A percentile compares a stretch with the other conserved stretches of the same genome.
These are phyloP conservation scores for Trachymyrmex septentrionalis DNA, from an alignment of 1,140 invertebrate genomes.

Conservation along the genomic window DNA sequence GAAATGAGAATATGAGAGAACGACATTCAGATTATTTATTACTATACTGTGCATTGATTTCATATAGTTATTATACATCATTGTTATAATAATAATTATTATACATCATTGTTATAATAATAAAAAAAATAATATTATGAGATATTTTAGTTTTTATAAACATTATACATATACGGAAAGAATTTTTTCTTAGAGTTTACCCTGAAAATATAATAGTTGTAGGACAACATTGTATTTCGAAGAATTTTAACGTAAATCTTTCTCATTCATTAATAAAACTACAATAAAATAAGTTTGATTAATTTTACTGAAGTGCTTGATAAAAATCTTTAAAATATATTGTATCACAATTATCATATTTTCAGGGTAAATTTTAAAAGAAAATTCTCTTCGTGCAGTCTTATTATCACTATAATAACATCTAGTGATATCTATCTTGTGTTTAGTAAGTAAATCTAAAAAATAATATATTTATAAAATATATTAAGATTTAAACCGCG, in stretches of 20 bases:
- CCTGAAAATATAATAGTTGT: no score
- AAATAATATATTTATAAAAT: background rate
- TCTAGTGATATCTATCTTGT: background rate
- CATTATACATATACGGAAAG: background rate
- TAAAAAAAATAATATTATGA: background rate
- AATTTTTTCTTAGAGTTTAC: no score
- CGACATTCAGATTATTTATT: background rate
- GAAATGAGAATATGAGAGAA: background rate
- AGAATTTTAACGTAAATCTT: no score
- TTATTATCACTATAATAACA: background rate
- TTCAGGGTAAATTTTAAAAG: no score
- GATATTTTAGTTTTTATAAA: conserved; percentile 10
- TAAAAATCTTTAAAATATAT: no score
- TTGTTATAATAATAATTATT: background rate
- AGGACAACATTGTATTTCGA: no score
- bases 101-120: background rate
- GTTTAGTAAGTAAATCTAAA: background rate
- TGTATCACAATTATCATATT: no score
- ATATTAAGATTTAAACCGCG: background rate
- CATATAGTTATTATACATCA: background rate
- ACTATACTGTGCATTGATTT: background rate
- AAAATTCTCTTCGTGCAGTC: background rate
- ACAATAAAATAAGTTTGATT: no score
- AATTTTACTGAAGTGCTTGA: no score
- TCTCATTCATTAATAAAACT: no score